phyloP scores from a whole-genome alignment of 2,888 invertebrate species.

The Limenitis camilla region DNA sequence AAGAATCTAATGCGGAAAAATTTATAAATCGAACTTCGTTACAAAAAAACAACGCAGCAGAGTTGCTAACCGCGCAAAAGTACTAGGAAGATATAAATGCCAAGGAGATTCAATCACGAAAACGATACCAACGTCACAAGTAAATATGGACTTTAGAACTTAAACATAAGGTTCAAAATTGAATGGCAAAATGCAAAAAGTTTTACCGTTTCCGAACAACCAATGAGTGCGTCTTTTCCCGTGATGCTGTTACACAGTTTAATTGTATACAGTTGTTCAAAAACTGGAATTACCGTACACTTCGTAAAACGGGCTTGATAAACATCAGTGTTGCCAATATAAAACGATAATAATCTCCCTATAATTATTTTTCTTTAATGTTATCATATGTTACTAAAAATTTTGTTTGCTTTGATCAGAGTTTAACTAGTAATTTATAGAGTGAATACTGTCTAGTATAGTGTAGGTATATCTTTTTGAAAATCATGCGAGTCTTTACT shows the following conservation, averaged over 20 bases:
- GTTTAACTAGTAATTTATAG: too few relatives aligned
- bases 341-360: slow-evolving; percentile 15
- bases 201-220: slow-evolving; percentile 7
- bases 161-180: slow-evolving; percentile 25
- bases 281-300: too few relatives aligned
- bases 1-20: background rate
- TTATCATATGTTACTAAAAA: too few relatives aligned
- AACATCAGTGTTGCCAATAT: slow-evolving; percentile 18
- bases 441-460: too few relatives aligned
- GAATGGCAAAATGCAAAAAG: slow-evolving; percentile 6
- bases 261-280: too few relatives aligned
- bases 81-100: slow-evolving; percentile 30
- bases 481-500: too few relatives aligned
- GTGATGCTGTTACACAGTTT: too few relatives aligned
- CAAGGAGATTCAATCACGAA: slow-evolving; percentile 20
- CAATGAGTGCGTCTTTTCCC: too few relatives aligned
- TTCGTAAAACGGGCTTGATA: too few relatives aligned
- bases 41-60: slow-evolving; percentile 4
- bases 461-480: too few relatives aligned
- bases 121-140: slow-evolving; percentile 13
- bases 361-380: too few relatives aligned
- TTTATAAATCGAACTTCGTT: background rate
- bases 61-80: slow-evolving; percentile 29
- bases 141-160: slow-evolving; percentile 19
- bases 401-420: too few relatives aligned